Evolutionary conservation across 2,888 invertebrate genomes (phyloP).

Genomic region (Hoplodrina blanda): DNA sequence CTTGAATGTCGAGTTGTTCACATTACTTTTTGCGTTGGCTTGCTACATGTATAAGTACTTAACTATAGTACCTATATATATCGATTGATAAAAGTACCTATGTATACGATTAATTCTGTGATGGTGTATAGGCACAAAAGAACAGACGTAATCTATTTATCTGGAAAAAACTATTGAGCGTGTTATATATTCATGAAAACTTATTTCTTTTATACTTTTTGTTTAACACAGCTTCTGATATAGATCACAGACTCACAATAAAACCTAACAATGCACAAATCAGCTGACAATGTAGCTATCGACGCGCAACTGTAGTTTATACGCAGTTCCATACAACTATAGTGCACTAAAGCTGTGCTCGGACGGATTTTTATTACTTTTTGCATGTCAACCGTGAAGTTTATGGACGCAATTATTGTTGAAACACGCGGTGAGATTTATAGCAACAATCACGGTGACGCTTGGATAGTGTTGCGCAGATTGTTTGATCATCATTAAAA

Average conservation of each 20-base stretch:
- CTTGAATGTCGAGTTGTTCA: constrained; percentile 28
- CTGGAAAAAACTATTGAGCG: not conserved
- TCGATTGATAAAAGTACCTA: not conserved
- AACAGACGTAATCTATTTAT: not conserved
- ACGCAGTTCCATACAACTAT: constrained; percentile 66
- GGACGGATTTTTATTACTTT: constrained; percentile 81
- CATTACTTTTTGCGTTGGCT: constrained; percentile 21
- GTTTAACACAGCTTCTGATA: constrained; percentile 31
- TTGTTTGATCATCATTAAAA: constrained; percentile 64
- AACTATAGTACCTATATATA: not conserved
- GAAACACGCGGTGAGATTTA: constrained; percentile 75
- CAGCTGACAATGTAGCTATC: constrained; percentile 65
- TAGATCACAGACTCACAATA: constrained; percentile 49
- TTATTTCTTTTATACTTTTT: constrained; percentile 20
- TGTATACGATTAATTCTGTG: too few relatives aligned
- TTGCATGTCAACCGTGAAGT: constrained; percentile 82
- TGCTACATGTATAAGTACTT: not conserved
- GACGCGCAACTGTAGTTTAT: constrained; percentile 61
- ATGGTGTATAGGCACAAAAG: not conserved
- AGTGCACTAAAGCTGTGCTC: constrained; percentile 68
- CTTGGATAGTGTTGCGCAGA: constrained; percentile 57
- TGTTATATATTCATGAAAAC: constrained; percentile 12
- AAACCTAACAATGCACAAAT: constrained; percentile 64
- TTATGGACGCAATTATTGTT: constrained; percentile 84
- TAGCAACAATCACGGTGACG: constrained; percentile 68